Evolutionary conservation across 2,113 vertebrate species (phyloP).

Genomic region (Epinephelus lanceolatus): DNA sequence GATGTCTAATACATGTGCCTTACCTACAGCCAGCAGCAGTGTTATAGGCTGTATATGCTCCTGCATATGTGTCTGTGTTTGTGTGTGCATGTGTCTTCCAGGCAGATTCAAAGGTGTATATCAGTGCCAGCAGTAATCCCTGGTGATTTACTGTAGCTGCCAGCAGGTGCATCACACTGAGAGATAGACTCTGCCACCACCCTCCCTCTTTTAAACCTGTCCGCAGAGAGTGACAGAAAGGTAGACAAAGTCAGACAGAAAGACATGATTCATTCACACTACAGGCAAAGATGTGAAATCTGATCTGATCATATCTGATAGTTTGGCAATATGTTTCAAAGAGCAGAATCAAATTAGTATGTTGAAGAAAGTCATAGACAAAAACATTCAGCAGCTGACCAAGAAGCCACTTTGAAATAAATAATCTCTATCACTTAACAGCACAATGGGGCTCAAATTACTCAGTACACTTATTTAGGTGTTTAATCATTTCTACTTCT

Average conservation of each 20-base stretch:
- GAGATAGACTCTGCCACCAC: slow-evolving; percentile 17
- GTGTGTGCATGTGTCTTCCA: slow-evolving; percentile 1
- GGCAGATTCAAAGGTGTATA: slow-evolving; percentile 20
- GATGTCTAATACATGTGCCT: not conserved
- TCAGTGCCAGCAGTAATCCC: slow-evolving; percentile 47
- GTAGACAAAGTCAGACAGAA: not conserved
- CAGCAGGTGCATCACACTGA: slow-evolving; percentile 20
- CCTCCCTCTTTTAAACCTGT: not conserved
- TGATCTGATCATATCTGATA: slow-evolving; percentile 9
- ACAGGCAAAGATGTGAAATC: slow-evolving; percentile 4
- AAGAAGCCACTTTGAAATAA: not conserved
- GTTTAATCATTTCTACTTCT: no score
- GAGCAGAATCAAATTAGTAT: slow-evolving; percentile 6
- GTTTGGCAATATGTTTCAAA: not conserved
- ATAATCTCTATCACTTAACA: not conserved
- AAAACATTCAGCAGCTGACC: not conserved
- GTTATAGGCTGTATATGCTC: not conserved
- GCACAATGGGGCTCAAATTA: not conserved
- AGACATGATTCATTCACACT: slow-evolving; percentile 8
- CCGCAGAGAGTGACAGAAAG: not conserved
- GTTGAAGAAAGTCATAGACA: not conserved
- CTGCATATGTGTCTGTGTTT: not conserved
- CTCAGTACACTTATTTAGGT: no score
- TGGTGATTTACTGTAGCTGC: slow-evolving; percentile 40
- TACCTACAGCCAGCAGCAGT: not conserved